These are phyloP conservation scores for Scopus umbretta DNA, from an alignment of 2,113 vertebrate species.

Conservation along the genomic window DNA sequence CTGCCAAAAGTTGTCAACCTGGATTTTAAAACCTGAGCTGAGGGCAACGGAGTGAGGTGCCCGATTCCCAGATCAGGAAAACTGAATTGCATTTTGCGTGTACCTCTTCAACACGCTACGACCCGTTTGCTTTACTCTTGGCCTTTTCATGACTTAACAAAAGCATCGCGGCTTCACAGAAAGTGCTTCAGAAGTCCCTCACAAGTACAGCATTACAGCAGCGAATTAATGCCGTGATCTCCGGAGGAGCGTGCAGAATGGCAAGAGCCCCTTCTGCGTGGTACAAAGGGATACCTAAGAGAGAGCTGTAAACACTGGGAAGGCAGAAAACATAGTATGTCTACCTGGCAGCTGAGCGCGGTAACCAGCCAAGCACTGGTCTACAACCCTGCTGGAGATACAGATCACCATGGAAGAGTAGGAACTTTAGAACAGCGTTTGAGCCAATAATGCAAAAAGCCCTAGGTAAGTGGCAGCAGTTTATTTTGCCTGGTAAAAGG, in stretches of 20 bases:
- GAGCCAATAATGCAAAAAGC: background rate
- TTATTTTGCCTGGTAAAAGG: background rate
- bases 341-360: background rate
- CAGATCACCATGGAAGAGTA: fast-evolving
- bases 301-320: background rate
- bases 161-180: background rate
- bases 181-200: background rate
- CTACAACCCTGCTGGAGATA: background rate
- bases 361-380: background rate
- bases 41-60: fast-evolving
- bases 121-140: background rate
- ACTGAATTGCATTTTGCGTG: background rate
- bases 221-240: fast-evolving
- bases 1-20: background rate
- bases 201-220: too few species aligned
- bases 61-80: background rate
- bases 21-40: background rate
- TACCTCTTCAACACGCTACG: background rate
- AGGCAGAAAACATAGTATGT: background rate
- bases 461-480: background rate
- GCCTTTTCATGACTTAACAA: background rate
- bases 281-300: background rate
- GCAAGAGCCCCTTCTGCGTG: background rate
- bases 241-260: background rate
- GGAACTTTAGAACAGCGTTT: background rate